Evolutionary conservation across 2,797 vertebrate species (phyloP).

Genomic region (Lepilemur septentrionalis): DNA sequence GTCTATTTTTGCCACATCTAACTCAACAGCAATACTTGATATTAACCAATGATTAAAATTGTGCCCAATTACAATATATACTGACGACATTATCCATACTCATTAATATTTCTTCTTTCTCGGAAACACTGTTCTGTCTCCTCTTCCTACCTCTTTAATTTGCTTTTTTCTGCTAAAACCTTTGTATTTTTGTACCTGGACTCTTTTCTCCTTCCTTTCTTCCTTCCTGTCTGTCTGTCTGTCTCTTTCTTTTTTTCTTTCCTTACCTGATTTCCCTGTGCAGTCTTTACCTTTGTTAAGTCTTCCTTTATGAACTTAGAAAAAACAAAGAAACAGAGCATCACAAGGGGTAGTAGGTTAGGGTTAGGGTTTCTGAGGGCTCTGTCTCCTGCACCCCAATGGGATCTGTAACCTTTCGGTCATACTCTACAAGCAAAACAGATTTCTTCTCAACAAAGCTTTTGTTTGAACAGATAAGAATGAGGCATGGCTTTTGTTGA

Average conservation of each 20-base stretch:
- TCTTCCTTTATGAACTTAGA: neutral
- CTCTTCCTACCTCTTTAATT: neutral
- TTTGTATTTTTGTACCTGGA: neutral
- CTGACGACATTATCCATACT: neutral
- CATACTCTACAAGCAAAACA: conserved; percentile 28
- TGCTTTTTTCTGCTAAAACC: neutral
- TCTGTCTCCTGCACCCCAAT: neutral
- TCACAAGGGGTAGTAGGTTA: neutral
- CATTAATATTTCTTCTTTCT: neutral
- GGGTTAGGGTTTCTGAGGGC: neutral
- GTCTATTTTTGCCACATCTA: neutral
- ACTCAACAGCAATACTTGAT: neutral
- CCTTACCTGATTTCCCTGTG: neutral
- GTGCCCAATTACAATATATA: neutral
- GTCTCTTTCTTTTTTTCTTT: neutral
- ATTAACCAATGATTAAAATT: neutral
- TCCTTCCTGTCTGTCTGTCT: no score
- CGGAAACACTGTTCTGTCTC: neutral
- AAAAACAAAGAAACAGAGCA: neutral
- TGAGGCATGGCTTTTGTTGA: conserved; percentile 56
- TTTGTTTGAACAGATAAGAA: conserved; percentile 46
- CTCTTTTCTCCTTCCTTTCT: no score
- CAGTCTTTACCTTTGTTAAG: neutral
- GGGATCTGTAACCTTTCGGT: neutral
- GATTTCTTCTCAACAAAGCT: conserved; percentile 55